These are phyloP conservation scores for Heliopora coerulea DNA, from an alignment of 92 coral and sea anemone genomes.

Conservation along the genomic window DNA sequence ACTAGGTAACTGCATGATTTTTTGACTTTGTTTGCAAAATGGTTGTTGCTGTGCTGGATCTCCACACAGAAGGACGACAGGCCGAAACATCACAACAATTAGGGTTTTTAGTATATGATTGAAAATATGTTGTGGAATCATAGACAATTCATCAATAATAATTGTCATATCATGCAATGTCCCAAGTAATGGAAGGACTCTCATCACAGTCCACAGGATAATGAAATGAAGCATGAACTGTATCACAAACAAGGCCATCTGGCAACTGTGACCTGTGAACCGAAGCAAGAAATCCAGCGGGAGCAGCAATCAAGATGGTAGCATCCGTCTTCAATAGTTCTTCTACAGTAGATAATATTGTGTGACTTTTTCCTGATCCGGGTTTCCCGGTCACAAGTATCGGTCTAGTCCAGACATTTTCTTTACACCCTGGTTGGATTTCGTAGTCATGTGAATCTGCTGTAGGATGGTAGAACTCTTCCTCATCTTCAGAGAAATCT, in stretches of 20 bases:
- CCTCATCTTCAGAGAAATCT: neutral
- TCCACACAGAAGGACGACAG: neutral
- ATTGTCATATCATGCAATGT: neutral
- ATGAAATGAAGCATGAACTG: conserved; percentile 31
- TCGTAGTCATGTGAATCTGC: no score
- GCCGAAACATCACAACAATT: neutral
- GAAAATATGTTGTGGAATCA: neutral
- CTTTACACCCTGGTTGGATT: neutral
- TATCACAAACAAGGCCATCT: neutral
- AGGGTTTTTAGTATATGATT: neutral
- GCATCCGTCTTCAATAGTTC: neutral
- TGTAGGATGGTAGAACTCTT: neutral
- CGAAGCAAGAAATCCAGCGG: conserved; percentile 2
- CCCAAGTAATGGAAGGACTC: neutral
- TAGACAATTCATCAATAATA: conserved; percentile 31
- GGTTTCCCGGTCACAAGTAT: conserved; percentile 19
- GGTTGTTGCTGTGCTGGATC: conserved; percentile 7
- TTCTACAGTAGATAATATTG: neutral
- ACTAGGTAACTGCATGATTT: no score
- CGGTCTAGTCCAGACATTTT: conserved; percentile 14
- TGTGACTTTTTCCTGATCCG: conserved; percentile 9
- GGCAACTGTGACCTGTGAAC: neutral
- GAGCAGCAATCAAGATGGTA: neutral
- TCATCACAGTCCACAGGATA: neutral
- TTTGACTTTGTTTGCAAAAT: neutral